Conservation (phyloP, 2,888 invertebrate species). For the Phengaris arion region DNA sequence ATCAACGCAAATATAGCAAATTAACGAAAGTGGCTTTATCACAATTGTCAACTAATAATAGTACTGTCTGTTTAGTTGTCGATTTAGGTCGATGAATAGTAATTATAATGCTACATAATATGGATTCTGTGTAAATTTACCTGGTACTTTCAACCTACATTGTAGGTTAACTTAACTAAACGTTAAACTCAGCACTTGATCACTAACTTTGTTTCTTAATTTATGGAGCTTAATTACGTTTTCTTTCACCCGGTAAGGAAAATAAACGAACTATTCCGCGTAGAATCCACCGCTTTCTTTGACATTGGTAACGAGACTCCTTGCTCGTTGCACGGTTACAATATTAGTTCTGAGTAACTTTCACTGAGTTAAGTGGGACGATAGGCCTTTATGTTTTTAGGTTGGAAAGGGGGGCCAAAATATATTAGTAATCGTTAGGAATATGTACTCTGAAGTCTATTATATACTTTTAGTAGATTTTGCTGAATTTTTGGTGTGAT, state of each 20-base stretch:
- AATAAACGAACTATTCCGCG: constrained; percentile 27
- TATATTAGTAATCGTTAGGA: neutral
- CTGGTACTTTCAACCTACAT: constrained; percentile 20
- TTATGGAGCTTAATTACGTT: neutral
- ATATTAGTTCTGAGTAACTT: constrained; percentile 5
- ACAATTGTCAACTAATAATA: too few species aligned
- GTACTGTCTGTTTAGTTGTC: too few species aligned
- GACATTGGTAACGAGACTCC: constrained; percentile 52
- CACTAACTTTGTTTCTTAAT: neutral
- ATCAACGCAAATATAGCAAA: too few species aligned
- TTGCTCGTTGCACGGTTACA: constrained; percentile 33
- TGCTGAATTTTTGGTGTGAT: too few species aligned
- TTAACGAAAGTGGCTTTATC: too few species aligned
- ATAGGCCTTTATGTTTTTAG: neutral
- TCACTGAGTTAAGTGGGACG: neutral
- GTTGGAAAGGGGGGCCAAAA: neutral
- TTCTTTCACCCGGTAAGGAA: constrained; percentile 22
- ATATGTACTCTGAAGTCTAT: neutral
- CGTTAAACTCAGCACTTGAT: neutral
- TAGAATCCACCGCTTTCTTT: constrained; percentile 56
- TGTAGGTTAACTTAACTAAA: neutral
- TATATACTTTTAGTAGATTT: too few species aligned
- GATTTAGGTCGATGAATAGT: too few species aligned
- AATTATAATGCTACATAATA: too few species aligned
- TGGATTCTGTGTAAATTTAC: constrained; percentile 4